Conservation (phyloP, 1,140 invertebrate species). For the Alviniconcha marisindica region DNA sequence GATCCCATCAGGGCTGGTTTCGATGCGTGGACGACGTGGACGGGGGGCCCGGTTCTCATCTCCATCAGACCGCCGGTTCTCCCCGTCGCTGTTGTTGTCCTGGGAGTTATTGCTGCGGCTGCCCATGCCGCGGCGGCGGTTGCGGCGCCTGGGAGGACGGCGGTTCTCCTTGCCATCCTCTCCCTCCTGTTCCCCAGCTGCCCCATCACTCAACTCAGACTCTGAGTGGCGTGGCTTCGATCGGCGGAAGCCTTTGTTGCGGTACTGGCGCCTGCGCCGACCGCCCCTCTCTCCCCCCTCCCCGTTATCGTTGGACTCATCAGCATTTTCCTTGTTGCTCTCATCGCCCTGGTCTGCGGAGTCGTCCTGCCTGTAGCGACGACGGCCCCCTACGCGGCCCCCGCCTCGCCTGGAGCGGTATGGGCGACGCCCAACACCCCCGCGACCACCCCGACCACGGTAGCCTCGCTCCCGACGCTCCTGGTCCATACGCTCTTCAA, state of each 20-base stretch:
- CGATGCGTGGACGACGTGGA: conserved; percentile 49
- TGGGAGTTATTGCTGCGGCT: conserved; percentile 42
- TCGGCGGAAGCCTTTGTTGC: conserved; percentile 42
- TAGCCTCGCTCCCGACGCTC: conserved; percentile 43
- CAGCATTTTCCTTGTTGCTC: conserved; percentile 54
- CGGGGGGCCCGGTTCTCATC: conserved; percentile 47
- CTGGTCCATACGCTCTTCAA: conserved; percentile 56
- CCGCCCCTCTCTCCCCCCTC: conserved; percentile 50
- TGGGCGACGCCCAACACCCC: conserved; percentile 33
- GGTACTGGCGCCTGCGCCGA: conserved; percentile 42
- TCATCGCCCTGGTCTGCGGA: conserved; percentile 54
- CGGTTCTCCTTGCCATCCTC: conserved; percentile 42
- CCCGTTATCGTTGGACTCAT: conserved; percentile 49
- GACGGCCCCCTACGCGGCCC: conserved; percentile 33
- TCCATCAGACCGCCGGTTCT: conserved; percentile 48
- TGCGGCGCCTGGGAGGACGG: conserved; percentile 42
- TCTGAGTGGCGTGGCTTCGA: conserved; percentile 41
- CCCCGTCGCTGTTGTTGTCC: conserved; percentile 46
- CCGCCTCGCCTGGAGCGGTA: conserved; percentile 42
- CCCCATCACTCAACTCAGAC: conserved; percentile 48
- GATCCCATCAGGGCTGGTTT: conserved; percentile 52
- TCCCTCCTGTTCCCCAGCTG: conserved; percentile 49
- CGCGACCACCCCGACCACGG: conserved; percentile 38
- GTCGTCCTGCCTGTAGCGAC: conserved; percentile 40
- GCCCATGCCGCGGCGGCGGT: conserved; percentile 39